Conservation (phyloP, 1,140 invertebrate genomes). For the Bombus terrestris region DNA sequence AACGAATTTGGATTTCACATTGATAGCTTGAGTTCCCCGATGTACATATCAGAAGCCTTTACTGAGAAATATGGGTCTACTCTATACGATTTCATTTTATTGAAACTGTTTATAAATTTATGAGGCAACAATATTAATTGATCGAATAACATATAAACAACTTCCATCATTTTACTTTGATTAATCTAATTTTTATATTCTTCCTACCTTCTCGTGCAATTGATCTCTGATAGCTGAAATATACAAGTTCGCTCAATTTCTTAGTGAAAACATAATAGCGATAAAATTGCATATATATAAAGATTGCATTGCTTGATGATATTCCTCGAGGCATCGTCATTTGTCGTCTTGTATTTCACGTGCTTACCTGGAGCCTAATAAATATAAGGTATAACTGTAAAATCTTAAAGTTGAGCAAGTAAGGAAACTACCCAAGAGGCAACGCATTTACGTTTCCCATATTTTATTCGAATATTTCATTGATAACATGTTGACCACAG, state of each 20-base stretch:
- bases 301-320: no score
- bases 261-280: background rate
- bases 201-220: background rate
- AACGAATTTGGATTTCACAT: constrained; percentile 51
- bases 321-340: background rate
- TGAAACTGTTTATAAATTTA: background rate
- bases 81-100: background rate
- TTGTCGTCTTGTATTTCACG: background rate
- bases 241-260: background rate
- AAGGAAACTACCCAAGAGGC: no score
- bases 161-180: background rate
- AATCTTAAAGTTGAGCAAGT: background rate
- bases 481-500: no score
- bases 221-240: background rate
- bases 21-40: background rate
- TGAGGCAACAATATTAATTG: background rate
- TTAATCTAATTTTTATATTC: background rate
- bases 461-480: background rate
- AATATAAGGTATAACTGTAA: constrained; percentile 1
- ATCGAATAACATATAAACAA: background rate
- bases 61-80: background rate
- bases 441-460: background rate
- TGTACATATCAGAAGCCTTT: background rate
- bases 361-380: constrained; percentile 10
- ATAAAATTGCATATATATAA: constrained; percentile 1